Evolutionary conservation across 1,140 invertebrate genomes (phyloP).

Genomic region (Trichogramma pretiosum): DNA sequence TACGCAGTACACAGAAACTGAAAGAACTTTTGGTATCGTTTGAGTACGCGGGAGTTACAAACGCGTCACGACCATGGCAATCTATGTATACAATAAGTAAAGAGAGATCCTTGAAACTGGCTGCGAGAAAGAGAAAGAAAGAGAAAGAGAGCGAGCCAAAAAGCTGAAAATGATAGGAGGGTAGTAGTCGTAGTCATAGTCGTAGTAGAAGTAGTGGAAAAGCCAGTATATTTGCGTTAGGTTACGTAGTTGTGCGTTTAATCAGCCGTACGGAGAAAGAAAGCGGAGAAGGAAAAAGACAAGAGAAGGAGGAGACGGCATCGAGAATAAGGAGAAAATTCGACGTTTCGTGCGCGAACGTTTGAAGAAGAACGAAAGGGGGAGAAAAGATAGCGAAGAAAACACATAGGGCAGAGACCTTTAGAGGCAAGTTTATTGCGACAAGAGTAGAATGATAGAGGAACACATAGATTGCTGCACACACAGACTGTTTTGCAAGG

Average conservation of each 20-base stretch:
- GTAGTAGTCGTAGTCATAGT: conserved; percentile 8
- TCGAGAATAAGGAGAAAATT: too few species aligned
- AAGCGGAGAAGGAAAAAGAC: conserved; percentile 21
- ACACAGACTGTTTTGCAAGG: conserved; percentile 1
- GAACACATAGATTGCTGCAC: neutral
- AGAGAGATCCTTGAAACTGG: neutral
- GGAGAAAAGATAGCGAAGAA: conserved; percentile 16
- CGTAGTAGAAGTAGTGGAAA: conserved; percentile 14
- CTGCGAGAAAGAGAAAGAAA: too few species aligned
- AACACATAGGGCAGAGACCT: conserved; percentile 3
- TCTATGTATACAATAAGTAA: neutral
- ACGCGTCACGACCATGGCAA: neutral
- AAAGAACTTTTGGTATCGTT: too few species aligned
- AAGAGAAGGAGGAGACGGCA: conserved; percentile 8
- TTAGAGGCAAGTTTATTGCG: conserved; percentile 13
- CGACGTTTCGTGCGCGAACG: too few species aligned
- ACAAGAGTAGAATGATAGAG: neutral
- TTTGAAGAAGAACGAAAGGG: conserved; percentile 22
- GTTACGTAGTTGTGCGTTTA: conserved; percentile 46
- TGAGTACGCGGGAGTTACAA: too few species aligned
- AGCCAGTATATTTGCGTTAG: conserved; percentile 41
- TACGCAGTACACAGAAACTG: too few species aligned
- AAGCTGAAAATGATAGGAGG: conserved; percentile 14
- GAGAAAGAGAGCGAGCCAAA: neutral
- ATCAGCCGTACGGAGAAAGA: conserved; percentile 37